These are phyloP conservation scores for Atta cephalotes DNA, from an alignment of 1,140 invertebrate species.

Conservation along the genomic window DNA sequence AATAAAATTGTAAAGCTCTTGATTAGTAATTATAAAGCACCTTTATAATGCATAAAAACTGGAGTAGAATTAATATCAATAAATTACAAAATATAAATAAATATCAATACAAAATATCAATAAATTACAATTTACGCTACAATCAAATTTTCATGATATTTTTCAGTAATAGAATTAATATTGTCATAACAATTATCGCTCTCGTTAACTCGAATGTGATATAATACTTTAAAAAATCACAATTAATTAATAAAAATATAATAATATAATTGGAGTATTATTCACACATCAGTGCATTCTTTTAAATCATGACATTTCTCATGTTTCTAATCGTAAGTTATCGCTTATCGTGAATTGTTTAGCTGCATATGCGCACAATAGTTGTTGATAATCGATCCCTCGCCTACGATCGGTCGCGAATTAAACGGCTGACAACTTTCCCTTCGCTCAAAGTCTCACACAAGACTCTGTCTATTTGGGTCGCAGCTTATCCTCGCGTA, in stretches of 20 bases:
- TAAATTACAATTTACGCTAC: background rate
- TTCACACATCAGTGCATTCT: background rate
- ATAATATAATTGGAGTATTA: background rate
- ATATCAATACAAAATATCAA: background rate
- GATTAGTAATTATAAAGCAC: background rate
- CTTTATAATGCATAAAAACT: background rate
- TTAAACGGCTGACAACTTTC: constrained; percentile 39
- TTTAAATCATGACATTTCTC: background rate
- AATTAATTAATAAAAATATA: background rate
- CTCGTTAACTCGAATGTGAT: background rate
- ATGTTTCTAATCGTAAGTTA: background rate
- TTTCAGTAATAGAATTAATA: background rate
- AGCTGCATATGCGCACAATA: background rate
- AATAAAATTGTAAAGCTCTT: background rate
- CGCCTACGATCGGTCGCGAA: constrained; percentile 10
- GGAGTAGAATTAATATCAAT: background rate
- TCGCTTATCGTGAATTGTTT: background rate
- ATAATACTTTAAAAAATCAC: background rate
- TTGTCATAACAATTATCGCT: background rate
- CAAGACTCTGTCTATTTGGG: constrained; percentile 10
- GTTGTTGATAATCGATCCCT: background rate
- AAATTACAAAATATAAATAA: background rate
- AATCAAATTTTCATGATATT: background rate
- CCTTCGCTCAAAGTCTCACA: constrained; percentile 26
- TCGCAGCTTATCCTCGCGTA: constrained; percentile 30